Conservation (phyloP, 2,113 vertebrate species). For the Oreamnos americanus region DNA sequence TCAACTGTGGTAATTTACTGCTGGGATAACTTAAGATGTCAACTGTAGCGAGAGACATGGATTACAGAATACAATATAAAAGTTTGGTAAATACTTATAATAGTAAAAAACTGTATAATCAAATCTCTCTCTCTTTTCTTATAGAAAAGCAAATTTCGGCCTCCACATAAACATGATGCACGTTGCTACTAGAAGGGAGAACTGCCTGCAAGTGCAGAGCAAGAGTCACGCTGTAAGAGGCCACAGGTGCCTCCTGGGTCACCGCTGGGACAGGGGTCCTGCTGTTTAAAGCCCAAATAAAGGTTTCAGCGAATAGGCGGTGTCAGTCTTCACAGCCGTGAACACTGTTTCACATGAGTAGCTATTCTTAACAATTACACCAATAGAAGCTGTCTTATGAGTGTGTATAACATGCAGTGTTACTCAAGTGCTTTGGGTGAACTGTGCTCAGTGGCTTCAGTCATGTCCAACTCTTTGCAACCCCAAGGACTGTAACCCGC, state of each 20-base stretch:
- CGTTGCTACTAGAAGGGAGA: conserved; percentile 26
- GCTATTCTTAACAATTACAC: neutral
- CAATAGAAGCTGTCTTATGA: neutral
- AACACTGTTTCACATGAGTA: neutral
- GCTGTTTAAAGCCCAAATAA: conserved; percentile 25
- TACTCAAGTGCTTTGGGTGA: neutral
- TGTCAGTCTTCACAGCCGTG: neutral
- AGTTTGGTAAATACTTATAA: neutral
- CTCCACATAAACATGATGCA: neutral
- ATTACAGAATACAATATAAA: neutral
- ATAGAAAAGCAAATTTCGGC: neutral
- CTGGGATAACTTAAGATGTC: neutral
- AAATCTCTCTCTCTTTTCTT: neutral
- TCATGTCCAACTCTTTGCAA: neutral
- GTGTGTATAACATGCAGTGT: neutral
- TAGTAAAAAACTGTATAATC: neutral
- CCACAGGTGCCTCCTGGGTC: neutral
- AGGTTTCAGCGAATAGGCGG: neutral
- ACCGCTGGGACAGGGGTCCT: neutral
- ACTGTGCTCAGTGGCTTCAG: neutral
- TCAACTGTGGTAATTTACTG: neutral
- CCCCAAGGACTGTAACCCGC: neutral
- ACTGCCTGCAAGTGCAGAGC: neutral
- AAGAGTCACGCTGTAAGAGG: neutral
- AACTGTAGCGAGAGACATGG: neutral